These are phyloP conservation scores for Lemur catta DNA, from an alignment of 2,797 vertebrate genomes.

Conservation along the genomic window DNA sequence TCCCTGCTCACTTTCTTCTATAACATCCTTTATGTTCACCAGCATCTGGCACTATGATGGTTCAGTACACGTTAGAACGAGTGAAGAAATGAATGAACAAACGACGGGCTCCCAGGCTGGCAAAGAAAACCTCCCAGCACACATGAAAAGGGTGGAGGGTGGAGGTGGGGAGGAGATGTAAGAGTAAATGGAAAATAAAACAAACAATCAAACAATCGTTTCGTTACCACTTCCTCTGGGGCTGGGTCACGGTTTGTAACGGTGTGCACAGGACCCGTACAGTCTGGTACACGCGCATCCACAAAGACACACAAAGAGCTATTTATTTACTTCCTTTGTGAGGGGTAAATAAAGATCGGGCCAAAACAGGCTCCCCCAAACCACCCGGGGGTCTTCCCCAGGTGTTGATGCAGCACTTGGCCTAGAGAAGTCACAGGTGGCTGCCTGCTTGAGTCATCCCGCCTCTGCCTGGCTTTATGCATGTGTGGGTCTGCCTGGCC, in stretches of 20 bases:
- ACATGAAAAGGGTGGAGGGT: background rate
- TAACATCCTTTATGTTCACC: accelerated
- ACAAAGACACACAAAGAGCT: slow-evolving; percentile 53
- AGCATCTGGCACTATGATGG: background rate
- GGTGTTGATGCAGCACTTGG: slow-evolving; percentile 53
- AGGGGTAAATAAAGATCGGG: slow-evolving; percentile 70
- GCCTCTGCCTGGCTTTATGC: background rate
- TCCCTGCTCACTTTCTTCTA: background rate
- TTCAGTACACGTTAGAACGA: background rate
- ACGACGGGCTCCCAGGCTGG: background rate
- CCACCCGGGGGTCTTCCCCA: slow-evolving; percentile 70
- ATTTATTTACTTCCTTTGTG: slow-evolving; percentile 79
- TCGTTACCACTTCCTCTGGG: slow-evolving; percentile 75
- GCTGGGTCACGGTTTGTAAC: slow-evolving; percentile 63
- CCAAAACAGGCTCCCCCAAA: slow-evolving; percentile 72
- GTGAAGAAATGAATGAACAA: background rate
- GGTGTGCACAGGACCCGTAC: background rate
- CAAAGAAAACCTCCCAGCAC: background rate
- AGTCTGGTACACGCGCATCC: background rate
- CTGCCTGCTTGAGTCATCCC: background rate
- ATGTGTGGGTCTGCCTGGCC: slow-evolving; percentile 34
- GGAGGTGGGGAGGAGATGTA: background rate
- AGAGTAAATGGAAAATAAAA: slow-evolving; percentile 68
- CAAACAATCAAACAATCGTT: slow-evolving; percentile 64
- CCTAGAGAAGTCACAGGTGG: slow-evolving; percentile 65